A percentile compares a stretch with the other conserved stretches of the same genome.
Evolutionary conservation across 2,113 vertebrate species (phyloP).

Genomic region (Coryphaenoides rupestris): DNA sequence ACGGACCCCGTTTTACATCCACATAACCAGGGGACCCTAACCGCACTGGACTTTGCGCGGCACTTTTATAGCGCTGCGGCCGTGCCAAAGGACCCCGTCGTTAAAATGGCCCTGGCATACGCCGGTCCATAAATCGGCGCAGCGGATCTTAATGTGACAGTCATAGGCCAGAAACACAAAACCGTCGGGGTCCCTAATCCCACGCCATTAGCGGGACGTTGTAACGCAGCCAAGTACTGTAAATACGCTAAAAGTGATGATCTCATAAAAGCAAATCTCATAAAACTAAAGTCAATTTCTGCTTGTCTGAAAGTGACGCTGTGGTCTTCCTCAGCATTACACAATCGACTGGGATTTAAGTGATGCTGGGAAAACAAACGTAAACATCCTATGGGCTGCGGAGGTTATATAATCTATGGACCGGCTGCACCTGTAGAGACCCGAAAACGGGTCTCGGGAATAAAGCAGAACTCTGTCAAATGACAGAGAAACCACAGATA

Average conservation of each 20-base stretch:
- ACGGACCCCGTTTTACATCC: constrained; percentile 35
- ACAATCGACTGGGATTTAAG: too few species aligned
- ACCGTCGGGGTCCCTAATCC: constrained; percentile 61
- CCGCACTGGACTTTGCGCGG: constrained; percentile 48
- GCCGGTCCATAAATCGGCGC: constrained; percentile 63
- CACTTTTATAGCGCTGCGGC: constrained; percentile 61
- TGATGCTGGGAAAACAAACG: too few species aligned
- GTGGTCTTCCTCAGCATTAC: constrained; percentile 43
- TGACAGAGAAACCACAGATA: too few species aligned
- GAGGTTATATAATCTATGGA: too few species aligned
- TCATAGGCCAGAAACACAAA: constrained; percentile 65
- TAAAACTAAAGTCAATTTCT: constrained; percentile 30
- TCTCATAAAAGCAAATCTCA: too few species aligned
- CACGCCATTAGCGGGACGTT: constrained; percentile 56
- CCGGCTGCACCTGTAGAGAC: too few species aligned
- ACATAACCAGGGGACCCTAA: constrained; percentile 37
- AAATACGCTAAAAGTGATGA: constrained; percentile 37
- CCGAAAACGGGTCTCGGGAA: too few species aligned
- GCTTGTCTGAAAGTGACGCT: constrained; percentile 47
- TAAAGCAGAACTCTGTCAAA: too few species aligned
- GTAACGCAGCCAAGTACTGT: constrained; percentile 57
- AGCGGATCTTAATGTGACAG: constrained; percentile 65
- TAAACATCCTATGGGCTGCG: too few species aligned
- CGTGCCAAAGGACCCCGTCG: constrained; percentile 42
- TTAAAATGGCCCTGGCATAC: constrained; percentile 64